These are phyloP conservation scores for Monochamus saltuarius DNA, from an alignment of 1,140 invertebrate species.

Conservation along the genomic window DNA sequence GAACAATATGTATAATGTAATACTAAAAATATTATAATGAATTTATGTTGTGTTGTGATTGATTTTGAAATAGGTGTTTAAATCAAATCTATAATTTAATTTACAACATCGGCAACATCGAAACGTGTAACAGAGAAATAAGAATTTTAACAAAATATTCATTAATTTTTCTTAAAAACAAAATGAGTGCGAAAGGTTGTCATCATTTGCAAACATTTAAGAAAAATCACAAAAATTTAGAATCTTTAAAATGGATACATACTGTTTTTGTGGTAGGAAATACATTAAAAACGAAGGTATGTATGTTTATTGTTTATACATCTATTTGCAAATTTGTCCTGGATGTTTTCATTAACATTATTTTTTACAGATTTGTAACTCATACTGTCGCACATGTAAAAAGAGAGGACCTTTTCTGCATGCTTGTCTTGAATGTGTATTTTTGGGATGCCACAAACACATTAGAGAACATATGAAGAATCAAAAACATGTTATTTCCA, in stretches of 20 bases:
- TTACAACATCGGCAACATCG: no score
- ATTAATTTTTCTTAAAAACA: not conserved
- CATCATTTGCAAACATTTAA: slow-evolving; percentile 43
- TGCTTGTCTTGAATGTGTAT: slow-evolving; percentile 89
- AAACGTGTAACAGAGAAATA: no score
- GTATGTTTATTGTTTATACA: not conserved
- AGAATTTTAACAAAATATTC: no score
- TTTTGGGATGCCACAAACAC: slow-evolving; percentile 87
- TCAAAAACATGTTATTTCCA: slow-evolving; percentile 79
- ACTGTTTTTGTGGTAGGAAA: slow-evolving; percentile 74
- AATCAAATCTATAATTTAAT: no score
- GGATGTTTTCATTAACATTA: slow-evolving; percentile 9
- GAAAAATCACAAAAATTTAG: slow-evolving; percentile 51
- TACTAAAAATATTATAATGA: no score
- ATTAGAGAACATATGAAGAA: slow-evolving; percentile 82
- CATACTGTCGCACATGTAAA: slow-evolving; percentile 76
- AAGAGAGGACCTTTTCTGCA: slow-evolving; percentile 75
- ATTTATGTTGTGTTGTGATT: no score
- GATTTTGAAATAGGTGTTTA: no score
- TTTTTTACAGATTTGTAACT: slow-evolving; percentile 67
- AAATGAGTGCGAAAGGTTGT: slow-evolving; percentile 38
- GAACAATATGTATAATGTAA: no score
- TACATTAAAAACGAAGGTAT: slow-evolving; percentile 62
- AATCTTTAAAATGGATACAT: slow-evolving; percentile 67
- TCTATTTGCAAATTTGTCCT: not conserved